Percentiles rank a stretch among this genome's conserved stretches.
Conservation (phyloP, 2,888 invertebrate species). For the Seira musarum region DNA sequence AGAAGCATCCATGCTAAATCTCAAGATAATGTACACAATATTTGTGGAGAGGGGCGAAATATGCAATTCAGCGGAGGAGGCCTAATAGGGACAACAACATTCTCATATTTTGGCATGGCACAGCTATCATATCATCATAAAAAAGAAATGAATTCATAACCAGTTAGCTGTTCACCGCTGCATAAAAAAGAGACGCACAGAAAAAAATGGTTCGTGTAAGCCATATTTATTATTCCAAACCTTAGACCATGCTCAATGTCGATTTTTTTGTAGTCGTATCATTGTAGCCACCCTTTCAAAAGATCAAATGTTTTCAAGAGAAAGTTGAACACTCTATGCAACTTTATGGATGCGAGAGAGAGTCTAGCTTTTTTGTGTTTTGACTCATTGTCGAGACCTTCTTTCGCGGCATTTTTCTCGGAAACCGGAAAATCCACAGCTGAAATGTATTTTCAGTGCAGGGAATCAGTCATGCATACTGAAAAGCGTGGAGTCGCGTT, state of each 20-base stretch:
- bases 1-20: neutral
- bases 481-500: neutral
- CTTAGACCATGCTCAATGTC: neutral
- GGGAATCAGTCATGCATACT: conserved; percentile 23
- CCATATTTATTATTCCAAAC: neutral
- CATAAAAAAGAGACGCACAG: neutral
- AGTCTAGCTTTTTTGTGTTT: neutral
- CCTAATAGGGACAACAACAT: neutral
- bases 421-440: neutral
- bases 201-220: neutral
- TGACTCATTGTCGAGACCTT: neutral
- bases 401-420: neutral
- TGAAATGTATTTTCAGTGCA: neutral
- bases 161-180: neutral
- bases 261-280: too few relatives aligned
- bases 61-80: neutral
- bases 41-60: neutral
- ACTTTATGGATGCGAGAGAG: neutral
- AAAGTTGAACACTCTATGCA: neutral
- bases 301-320: neutral
- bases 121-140: neutral
- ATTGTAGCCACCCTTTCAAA: neutral
- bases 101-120: neutral
- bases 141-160: neutral
- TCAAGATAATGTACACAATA: neutral